These are phyloP conservation scores for Plagodis pulveraria DNA, from an alignment of 2,888 invertebrate genomes.

Conservation along the genomic window DNA sequence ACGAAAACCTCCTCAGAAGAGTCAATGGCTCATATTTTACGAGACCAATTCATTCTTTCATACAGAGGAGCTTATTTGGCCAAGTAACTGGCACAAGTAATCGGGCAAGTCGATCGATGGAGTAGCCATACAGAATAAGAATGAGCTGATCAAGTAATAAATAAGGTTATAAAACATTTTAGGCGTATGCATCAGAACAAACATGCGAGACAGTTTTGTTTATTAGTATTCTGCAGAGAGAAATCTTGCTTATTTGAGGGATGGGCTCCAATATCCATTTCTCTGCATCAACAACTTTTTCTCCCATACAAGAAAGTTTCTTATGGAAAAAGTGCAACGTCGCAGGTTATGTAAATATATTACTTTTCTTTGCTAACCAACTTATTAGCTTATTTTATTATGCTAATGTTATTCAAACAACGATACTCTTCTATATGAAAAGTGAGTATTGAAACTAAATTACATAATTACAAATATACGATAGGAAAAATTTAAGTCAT, in stretches of 20 bases:
- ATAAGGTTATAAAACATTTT: constrained; percentile 44
- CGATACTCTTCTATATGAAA: no score
- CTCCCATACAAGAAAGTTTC: background rate
- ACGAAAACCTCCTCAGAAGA: constrained; percentile 31
- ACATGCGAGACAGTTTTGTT: constrained; percentile 18
- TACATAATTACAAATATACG: no score
- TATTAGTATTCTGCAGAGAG: constrained; percentile 14
- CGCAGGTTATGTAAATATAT: no score
- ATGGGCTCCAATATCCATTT: constrained; percentile 7
- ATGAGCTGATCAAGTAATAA: constrained; percentile 48
- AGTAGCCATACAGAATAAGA: constrained; percentile 47
- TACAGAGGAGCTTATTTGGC: constrained; percentile 33
- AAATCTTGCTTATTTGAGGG: constrained; percentile 9
- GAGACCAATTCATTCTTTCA: constrained; percentile 35
- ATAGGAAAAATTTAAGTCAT: no score
- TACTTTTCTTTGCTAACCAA: no score
- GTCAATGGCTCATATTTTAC: constrained; percentile 37
- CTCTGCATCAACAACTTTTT: constrained; percentile 3
- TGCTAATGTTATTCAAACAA: no score
- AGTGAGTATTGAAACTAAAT: no score
- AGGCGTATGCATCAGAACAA: constrained; percentile 16
- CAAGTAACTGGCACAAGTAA: constrained; percentile 40
- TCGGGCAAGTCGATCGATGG: constrained; percentile 41
- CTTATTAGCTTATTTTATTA: no score
- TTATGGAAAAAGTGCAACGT: no score